Evolutionary conservation across 2,797 vertebrate species (phyloP), one percentile per base, ranked within the genome.

Genomic region (Uromys caudimaculatus): DNA sequence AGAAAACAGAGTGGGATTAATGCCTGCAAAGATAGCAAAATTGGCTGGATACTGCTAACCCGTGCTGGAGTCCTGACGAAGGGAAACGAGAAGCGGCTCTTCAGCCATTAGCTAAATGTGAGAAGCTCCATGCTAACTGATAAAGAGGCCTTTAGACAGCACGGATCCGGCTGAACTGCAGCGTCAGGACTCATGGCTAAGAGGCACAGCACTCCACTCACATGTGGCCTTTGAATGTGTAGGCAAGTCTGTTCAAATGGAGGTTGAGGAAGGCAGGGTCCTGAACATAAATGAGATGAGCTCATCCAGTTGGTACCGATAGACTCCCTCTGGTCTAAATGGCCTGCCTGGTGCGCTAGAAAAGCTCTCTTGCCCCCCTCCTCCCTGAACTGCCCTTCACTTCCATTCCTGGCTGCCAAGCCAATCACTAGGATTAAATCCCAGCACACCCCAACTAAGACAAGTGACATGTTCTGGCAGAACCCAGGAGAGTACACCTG

Each of bases 361-460:
- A 96, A 47, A 47, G 79, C 60, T 67, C 41, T 78, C 44, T 83
- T 84, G 8, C 35, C 10, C 54, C 50, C 50, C 47, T 81, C 35
- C n/a, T 79, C 14, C 12, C 38, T 3, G 19, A 85, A 44, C 52
- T 92, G 56, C n/a, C 11, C 38, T 23, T 29, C 47, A 69, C 41
- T 41, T 88, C 13, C 52, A 78, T 73, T 79, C 47, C 41, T 82
- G 19, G 4, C 23, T 90, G 35, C 54, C 56, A 95, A 78, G 73
- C 64, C 76, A 92, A 44, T 93, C 94, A 89, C 56, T 92, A 91
- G 54, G 60, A 56, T 94, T 92, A 92, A 97, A 90, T 96, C 85
- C 44, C 73, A 89, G 78, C 38, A 56, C 91, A 89, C 64, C 75
- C 67, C n/a, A 91, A 4, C n/a, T 91, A 56, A 75, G 87, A 82